Evolutionary conservation across 2,113 vertebrate genomes (phyloP).

Genomic region (Crotalus helleri): DNA sequence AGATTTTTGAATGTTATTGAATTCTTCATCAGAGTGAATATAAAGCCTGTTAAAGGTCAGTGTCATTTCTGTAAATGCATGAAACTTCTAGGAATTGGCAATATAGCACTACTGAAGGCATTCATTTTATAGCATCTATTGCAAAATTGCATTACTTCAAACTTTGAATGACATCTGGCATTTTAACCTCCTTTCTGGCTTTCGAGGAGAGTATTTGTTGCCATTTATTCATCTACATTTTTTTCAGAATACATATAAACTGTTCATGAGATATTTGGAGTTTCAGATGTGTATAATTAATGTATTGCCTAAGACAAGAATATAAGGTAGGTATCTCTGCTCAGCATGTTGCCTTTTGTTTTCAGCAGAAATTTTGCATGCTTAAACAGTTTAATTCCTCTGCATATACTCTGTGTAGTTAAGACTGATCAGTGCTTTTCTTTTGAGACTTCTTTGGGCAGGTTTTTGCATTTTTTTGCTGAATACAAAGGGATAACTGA

Average conservation of each 20-base stretch:
- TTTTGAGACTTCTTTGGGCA: neutral
- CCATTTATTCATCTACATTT: neutral
- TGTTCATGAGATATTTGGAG: neutral
- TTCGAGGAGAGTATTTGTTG: neutral
- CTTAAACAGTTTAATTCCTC: neutral
- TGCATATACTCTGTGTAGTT: neutral
- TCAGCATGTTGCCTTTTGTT: neutral
- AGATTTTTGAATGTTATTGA: neutral
- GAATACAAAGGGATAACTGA: conserved; percentile 35
- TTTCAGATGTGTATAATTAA: neutral
- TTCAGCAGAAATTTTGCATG: neutral
- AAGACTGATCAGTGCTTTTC: neutral
- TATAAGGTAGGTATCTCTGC: neutral
- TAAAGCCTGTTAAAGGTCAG: neutral
- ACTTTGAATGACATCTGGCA: neutral
- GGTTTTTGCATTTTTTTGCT: neutral
- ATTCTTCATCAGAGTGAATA: neutral
- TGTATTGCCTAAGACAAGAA: neutral
- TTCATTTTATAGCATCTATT: neutral
- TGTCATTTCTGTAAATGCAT: neutral
- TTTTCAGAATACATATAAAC: neutral
- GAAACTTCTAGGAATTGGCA: neutral
- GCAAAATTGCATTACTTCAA: neutral
- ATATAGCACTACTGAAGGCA: neutral
- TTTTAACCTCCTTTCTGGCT: neutral